Conservation (phyloP, 2,888 invertebrate genomes). For the Rutpela maculata region DNA sequence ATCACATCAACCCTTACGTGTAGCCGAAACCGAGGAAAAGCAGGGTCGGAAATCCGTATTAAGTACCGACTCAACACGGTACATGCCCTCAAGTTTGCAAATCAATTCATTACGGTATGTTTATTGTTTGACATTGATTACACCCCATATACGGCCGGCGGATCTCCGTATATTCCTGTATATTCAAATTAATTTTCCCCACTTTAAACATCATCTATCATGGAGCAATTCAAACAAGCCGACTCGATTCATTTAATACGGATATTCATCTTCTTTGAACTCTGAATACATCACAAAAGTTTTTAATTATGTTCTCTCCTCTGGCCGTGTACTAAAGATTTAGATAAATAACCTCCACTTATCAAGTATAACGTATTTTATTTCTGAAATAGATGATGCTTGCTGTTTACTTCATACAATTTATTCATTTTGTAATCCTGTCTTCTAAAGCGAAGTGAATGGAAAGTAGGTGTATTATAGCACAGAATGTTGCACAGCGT, state of each 20-base stretch:
- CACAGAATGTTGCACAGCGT: no score
- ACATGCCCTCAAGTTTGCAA: constrained; percentile 24
- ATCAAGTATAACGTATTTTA: neutral
- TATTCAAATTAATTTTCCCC: constrained; percentile 36
- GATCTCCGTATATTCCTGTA: constrained; percentile 24
- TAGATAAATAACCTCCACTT: constrained; percentile 2
- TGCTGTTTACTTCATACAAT: neutral
- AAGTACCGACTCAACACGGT: constrained; percentile 4
- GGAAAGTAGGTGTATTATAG: no score
- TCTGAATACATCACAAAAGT: constrained; percentile 20
- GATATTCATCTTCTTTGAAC: constrained; percentile 24
- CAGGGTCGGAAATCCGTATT: constrained; percentile 10
- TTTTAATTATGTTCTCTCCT: constrained; percentile 23
- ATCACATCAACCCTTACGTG: neutral
- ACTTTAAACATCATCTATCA: constrained; percentile 35
- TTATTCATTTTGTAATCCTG: neutral
- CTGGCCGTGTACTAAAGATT: neutral
- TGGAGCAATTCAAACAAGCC: constrained; percentile 19
- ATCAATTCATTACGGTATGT: constrained; percentile 33
- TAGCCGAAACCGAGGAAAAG: neutral
- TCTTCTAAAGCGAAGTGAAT: no score
- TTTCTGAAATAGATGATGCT: neutral
- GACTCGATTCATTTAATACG: constrained; percentile 24
- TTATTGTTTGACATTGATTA: constrained; percentile 34
- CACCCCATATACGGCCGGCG: constrained; percentile 2